Percentiles rank a stretch among this genome's conserved stretches.
Conservation (phyloP, 2,888 invertebrate genomes). For the Tillus elongatus region DNA sequence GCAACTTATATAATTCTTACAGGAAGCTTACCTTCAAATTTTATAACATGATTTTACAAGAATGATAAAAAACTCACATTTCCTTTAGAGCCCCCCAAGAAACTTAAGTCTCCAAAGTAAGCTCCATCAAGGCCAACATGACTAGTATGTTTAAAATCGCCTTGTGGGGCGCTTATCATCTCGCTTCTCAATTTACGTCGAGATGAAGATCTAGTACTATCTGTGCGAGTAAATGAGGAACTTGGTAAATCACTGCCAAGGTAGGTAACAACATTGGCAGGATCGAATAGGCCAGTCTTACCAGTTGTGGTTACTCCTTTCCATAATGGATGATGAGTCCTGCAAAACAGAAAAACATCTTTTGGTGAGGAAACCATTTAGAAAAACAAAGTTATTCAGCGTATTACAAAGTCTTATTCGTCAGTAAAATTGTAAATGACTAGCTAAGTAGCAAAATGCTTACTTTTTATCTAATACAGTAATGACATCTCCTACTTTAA, state of each 20-base stretch:
- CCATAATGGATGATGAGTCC: slow-evolving; percentile 66
- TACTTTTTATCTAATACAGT: slow-evolving; percentile 81
- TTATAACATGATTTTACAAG: too few relatives aligned
- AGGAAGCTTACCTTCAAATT: too few relatives aligned
- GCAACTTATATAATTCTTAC: too few relatives aligned
- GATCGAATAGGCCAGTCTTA: slow-evolving; percentile 89
- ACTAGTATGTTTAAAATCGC: slow-evolving; percentile 88
- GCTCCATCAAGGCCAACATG: slow-evolving; percentile 97
- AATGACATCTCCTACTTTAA: slow-evolving; percentile 81
- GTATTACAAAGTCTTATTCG: too few relatives aligned
- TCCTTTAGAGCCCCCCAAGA: slow-evolving; percentile 52
- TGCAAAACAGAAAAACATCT: too few relatives aligned
- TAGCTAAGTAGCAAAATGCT: slow-evolving; percentile 28
- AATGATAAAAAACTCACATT: slow-evolving; percentile 29
- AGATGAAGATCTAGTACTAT: slow-evolving; percentile 53
- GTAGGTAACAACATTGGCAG: slow-evolving; percentile 80
- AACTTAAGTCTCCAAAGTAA: slow-evolving; percentile 88
- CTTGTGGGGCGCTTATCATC: slow-evolving; percentile 96
- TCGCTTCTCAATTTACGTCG: slow-evolving; percentile 66
- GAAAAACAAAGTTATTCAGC: too few relatives aligned
- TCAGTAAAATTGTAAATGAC: too few relatives aligned
- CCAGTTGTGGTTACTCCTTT: slow-evolving; percentile 84
- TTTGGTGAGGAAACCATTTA: too few relatives aligned
- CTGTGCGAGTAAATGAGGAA: slow-evolving; percentile 44
- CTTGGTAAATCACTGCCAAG: slow-evolving; percentile 66